Percentiles rank a stretch among this genome's conserved stretches.
Evolutionary conservation across 2,113 vertebrate genomes (phyloP).

Genomic region (Raja brachyura): DNA sequence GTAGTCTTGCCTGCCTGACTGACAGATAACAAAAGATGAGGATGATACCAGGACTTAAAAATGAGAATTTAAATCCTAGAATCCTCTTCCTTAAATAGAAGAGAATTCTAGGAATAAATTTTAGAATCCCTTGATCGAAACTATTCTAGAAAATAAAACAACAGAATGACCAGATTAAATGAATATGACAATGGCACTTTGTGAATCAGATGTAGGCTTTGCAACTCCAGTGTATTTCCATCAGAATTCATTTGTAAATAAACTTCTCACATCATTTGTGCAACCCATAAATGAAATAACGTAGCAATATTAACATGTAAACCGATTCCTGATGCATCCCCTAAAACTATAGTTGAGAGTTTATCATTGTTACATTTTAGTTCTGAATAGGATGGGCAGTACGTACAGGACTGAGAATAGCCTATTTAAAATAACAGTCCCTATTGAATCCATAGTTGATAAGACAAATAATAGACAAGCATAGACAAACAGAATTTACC

Average conservation of each 20-base stretch:
- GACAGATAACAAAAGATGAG: too few species aligned
- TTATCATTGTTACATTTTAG: not conserved
- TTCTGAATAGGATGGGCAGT: not conserved
- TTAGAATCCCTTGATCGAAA: not conserved
- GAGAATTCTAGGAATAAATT: not conserved
- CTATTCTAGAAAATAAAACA: not conserved
- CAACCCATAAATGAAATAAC: not conserved
- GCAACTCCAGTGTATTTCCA: not conserved
- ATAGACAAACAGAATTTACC: constrained; percentile 59
- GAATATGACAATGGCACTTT: not conserved
- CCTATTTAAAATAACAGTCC: not conserved
- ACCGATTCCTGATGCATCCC: not conserved
- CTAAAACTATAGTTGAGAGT: not conserved
- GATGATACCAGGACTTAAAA: too few species aligned
- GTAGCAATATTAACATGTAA: not conserved
- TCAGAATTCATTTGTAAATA: not conserved
- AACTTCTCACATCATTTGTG: not conserved
- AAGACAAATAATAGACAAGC: not conserved
- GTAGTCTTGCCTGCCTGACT: too few species aligned
- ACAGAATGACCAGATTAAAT: not conserved
- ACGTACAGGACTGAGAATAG: not conserved
- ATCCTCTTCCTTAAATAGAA: not conserved
- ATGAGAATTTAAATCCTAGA: too few species aligned
- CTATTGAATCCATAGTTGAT: not conserved
- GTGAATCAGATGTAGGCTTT: not conserved